Conservation (phyloP, 2,113 vertebrate species). For the Puma concolor region DNA sequence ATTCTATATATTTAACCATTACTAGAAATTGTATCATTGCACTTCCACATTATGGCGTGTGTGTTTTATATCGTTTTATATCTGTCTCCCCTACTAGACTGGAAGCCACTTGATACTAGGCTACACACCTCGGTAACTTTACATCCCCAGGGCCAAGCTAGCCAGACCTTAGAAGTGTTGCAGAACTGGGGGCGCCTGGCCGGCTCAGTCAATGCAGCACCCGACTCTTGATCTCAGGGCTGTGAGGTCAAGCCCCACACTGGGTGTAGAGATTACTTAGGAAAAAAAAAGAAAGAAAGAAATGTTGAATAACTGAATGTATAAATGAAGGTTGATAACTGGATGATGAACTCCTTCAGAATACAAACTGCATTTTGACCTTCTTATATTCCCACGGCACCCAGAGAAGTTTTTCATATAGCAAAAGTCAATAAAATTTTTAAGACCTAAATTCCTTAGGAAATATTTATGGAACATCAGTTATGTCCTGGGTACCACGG, state of each 20-base stretch:
- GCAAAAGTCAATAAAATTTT: neutral
- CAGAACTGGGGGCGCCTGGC: too few relatives aligned
- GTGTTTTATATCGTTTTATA: neutral
- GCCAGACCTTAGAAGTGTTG: neutral
- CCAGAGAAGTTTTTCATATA: conserved; percentile 34
- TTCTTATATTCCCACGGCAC: neutral
- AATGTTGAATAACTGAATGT: neutral
- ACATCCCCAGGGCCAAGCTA: neutral
- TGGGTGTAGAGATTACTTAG: too few relatives aligned
- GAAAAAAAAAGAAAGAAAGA: neutral
- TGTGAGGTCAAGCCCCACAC: too few relatives aligned
- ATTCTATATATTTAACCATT: neutral
- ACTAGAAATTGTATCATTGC: neutral
- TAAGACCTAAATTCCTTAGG: conserved; percentile 7
- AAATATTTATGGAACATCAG: neutral
- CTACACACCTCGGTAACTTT: neutral
- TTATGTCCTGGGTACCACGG: neutral
- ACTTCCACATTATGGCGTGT: neutral
- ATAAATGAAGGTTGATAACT: neutral
- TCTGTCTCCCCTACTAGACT: neutral
- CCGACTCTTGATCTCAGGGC: too few relatives aligned
- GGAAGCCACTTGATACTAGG: neutral
- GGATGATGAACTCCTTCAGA: neutral
- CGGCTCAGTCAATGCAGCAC: too few relatives aligned
- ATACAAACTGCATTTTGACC: neutral